These are phyloP conservation scores for Chelonoidis abingdonii DNA, from an alignment of 2,113 vertebrate species.

Conservation along the genomic window DNA sequence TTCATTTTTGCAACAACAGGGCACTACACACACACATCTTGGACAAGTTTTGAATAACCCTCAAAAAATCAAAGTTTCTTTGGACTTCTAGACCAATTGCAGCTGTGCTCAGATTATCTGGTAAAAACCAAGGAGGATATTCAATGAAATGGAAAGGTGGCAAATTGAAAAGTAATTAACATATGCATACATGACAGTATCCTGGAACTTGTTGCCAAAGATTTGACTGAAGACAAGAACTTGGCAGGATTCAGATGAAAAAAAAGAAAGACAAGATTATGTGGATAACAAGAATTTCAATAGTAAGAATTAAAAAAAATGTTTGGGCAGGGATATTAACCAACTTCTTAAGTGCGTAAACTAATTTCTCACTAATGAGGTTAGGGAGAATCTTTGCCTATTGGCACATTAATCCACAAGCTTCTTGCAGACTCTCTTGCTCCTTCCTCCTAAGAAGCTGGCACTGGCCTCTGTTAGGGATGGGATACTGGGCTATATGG, in stretches of 20 bases:
- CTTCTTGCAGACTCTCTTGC: not conserved
- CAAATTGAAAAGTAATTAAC: not conserved
- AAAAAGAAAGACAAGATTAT: not conserved
- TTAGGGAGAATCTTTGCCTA: not conserved
- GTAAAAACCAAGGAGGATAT: not conserved
- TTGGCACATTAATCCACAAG: not conserved
- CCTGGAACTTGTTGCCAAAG: not conserved
- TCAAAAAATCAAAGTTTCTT: not conserved
- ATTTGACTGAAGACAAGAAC: not conserved
- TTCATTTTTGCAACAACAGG: constrained; percentile 7
- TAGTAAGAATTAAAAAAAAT: not conserved
- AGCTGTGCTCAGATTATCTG: not conserved
- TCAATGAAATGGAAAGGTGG: constrained; percentile 15
- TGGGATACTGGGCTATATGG: not conserved
- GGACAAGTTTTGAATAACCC: constrained; percentile 11
- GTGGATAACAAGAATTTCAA: not conserved
- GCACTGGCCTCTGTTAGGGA: not conserved
- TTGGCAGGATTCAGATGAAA: not conserved
- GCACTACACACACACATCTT: not conserved
- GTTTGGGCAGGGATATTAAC: not conserved
- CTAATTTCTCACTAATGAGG: not conserved
- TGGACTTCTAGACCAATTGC: not conserved
- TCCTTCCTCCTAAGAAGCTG: not conserved
- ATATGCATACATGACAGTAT: constrained; percentile 36
- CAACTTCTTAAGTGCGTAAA: not conserved